These are phyloP conservation scores for Lemur catta DNA, from an alignment of 2,797 vertebrate species.

Conservation along the genomic window DNA sequence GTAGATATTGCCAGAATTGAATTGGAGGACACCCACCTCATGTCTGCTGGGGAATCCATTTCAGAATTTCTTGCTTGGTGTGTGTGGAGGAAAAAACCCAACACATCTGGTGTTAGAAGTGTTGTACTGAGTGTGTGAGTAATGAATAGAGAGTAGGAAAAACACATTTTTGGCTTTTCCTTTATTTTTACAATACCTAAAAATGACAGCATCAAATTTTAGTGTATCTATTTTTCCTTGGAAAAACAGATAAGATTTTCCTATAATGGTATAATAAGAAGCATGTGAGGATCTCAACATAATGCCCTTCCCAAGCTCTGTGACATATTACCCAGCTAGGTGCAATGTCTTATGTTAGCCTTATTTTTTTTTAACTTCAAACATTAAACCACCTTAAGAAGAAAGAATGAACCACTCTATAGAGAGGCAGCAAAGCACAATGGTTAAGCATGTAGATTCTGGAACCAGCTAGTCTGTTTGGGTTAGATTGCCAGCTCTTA, in stretches of 20 bases:
- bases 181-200: neutral
- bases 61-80: neutral
- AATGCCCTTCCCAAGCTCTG: neutral
- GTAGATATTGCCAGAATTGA: neutral
- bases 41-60: neutral
- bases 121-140: neutral
- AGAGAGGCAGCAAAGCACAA: neutral
- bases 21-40: neutral
- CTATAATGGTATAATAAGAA: neutral
- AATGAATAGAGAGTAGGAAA: neutral
- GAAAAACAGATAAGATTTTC: neutral
- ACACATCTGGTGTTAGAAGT: neutral
- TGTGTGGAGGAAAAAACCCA: neutral
- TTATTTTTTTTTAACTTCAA: conserved; percentile 6
- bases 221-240: neutral
- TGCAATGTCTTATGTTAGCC: neutral
- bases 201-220: neutral
- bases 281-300: neutral
- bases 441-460: neutral
- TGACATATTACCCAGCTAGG: neutral
- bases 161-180: neutral
- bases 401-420: neutral
- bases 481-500: neutral
- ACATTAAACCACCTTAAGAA: neutral
- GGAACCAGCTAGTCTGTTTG: neutral